These are phyloP conservation scores for Phyllostomus discolor DNA, from an alignment of 2,113 vertebrate genomes.

Conservation along the genomic window DNA sequence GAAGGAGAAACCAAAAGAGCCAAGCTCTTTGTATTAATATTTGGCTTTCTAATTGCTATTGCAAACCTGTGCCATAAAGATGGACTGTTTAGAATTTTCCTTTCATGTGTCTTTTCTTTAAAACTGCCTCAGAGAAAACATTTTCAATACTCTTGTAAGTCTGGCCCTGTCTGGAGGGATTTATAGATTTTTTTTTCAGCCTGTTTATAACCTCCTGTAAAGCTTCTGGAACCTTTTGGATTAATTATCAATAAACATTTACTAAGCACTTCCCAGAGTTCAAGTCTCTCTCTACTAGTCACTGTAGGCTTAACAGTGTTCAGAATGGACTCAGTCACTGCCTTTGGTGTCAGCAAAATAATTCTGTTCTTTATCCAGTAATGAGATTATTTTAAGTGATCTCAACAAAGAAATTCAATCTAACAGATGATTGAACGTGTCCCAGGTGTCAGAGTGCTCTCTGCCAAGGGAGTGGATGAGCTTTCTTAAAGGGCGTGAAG, in stretches of 20 bases:
- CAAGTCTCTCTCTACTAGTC: conserved; percentile 43
- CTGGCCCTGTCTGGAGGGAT: conserved; percentile 45
- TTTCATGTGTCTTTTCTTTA: conserved; percentile 47
- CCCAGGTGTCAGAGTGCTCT: not conserved
- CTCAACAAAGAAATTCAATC: conserved; percentile 56
- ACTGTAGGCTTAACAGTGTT: conserved; percentile 43
- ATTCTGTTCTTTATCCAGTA: conserved; percentile 53
- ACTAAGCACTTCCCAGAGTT: conserved; percentile 62
- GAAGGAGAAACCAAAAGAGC: not conserved
- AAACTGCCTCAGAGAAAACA: conserved; percentile 54
- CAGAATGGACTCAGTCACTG: conserved; percentile 6
- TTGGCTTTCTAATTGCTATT: not conserved
- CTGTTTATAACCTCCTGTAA: conserved; percentile 63
- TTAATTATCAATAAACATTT: conserved; percentile 71
- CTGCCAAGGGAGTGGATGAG: not conserved
- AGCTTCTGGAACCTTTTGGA: conserved; percentile 61
- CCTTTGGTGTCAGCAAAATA: conserved; percentile 39
- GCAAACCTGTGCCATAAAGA: not conserved
- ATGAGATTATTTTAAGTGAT: conserved; percentile 63
- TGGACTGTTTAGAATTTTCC: not conserved
- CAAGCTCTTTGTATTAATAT: not conserved
- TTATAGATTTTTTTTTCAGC: conserved; percentile 55
- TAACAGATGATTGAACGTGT: conserved; percentile 34
- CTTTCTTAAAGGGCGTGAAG: not conserved
- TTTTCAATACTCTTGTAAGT: conserved; percentile 45